Evolutionary conservation across 1,140 invertebrate species (phyloP).

Genomic region (Dolichoris vasculosae): DNA sequence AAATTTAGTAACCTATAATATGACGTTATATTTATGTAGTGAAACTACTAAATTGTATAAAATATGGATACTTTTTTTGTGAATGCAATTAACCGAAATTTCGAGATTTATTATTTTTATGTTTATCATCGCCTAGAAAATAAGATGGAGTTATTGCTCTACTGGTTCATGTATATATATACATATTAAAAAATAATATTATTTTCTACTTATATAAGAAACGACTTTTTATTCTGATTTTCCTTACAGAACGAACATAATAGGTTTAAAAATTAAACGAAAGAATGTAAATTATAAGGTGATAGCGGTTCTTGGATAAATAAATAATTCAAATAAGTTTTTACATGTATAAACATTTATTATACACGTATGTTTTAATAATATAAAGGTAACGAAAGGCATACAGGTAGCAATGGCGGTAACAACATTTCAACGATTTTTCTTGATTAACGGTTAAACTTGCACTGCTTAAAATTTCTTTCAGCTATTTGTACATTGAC

Average conservation of each 20-base stretch:
- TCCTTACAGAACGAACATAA: background rate
- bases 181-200: constrained; percentile 61
- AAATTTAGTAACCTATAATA: constrained; percentile 12
- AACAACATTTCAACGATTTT: constrained; percentile 60
- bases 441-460: constrained; percentile 55
- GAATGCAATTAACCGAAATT: background rate
- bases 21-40: constrained; percentile 29
- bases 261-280: background rate
- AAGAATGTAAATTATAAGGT: background rate
- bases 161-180: constrained; percentile 61
- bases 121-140: constrained; percentile 25
- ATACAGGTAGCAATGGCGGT: constrained; percentile 61
- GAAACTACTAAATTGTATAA: constrained; percentile 40
- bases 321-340: constrained; percentile 9
- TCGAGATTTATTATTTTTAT: constrained; percentile 37
- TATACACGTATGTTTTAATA: constrained; percentile 59
- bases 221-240: constrained; percentile 12
- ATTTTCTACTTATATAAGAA: constrained; percentile 64
- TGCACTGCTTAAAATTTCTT: constrained; percentile 51
- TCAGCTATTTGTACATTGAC: constrained; percentile 37
- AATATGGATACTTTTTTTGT: constrained; percentile 9
- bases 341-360: constrained; percentile 65
- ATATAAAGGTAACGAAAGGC: constrained; percentile 65
- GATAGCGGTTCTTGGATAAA: background rate
- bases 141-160: constrained; percentile 40